Conservation (phyloP, 2,888 invertebrate species). For the Idaea straminata region DNA sequence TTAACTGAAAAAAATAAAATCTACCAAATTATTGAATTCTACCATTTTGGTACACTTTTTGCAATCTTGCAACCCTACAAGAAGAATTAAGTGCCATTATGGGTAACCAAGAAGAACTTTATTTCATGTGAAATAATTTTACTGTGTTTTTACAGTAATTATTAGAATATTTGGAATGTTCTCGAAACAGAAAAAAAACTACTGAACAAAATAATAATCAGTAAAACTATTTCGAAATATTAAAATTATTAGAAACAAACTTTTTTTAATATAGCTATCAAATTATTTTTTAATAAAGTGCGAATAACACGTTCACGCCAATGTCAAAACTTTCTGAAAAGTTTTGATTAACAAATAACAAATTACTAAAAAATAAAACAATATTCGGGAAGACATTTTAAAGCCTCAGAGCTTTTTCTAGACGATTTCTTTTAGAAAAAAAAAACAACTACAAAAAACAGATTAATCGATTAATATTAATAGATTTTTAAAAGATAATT, state of each 20-base stretch:
- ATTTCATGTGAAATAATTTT: constrained; percentile 15
- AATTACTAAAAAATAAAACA: constrained; percentile 14
- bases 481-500: too few species aligned
- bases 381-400: constrained; percentile 17
- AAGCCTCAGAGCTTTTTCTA: not conserved
- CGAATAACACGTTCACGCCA: not conserved
- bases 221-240: constrained; percentile 6
- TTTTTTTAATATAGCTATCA: constrained; percentile 3
- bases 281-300: not conserved
- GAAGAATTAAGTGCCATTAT: constrained; percentile 40
- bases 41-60: constrained; percentile 27
- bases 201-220: not conserved
- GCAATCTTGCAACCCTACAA: constrained; percentile 44
- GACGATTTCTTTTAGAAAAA: not conserved
- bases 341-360: constrained; percentile 10
- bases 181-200: constrained; percentile 7
- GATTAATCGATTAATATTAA: constrained; percentile 12
- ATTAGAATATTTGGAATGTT: constrained; percentile 21
- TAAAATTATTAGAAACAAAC: constrained; percentile 2
- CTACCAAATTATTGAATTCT: not conserved
- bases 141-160: constrained; percentile 6
- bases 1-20: not conserved
- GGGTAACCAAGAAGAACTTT: constrained; percentile 7
- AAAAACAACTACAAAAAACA: constrained; percentile 47
- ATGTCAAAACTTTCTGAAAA: not conserved